Base-by-base conservation (phyloP, 2,797 vertebrate genomes). In the Sebastes hubbsi region DNA sequence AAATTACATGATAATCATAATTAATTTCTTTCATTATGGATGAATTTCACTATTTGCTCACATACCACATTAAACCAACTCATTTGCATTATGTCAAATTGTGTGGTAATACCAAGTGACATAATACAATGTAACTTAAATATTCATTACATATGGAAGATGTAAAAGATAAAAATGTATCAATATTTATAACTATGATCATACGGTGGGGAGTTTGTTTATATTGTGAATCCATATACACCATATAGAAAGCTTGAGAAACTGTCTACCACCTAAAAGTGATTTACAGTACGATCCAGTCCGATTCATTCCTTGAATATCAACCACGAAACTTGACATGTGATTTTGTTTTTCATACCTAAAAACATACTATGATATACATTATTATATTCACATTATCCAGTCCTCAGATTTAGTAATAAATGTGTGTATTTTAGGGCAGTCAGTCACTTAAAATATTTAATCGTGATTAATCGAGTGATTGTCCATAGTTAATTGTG, bases 1-100 rank as follows among this genome's bases (percentile, higher is more conserved):
- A 58, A 27, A 5, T 49, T 49, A 49, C 46, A 46, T 46, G 14
- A 46, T 46, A 46, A 46, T 46, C 42, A 18, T 46, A 1, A 46
- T 46, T 46, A 1, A 5, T 18, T 46, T 46, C 8, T 46, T 46
- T 46, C 42, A 46, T 46, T 46, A 46, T 46, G 16, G 16, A 18
- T 46, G 42, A 18, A 18, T 46, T 46, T 46, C 16, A 7, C 42
- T 46, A 46, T 46, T 46, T 46, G 42, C 24, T 5, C n/a, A 55
- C 52, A 55, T 22, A 55, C 10, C 11, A 24, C 52, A 55, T 24
- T 55, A 22, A 55, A 22, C 52, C 10, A 55, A 25, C 24, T 27
- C 13, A 27, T 46, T 0, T 0, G 14, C 42, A 18, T 18, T 46
- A 18, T 18, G 1, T 46, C 14, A 18, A 46, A 46, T 46, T 46